Evolutionary conservation across 2,797 vertebrate genomes (phyloP), one percentile per base, ranked within the genome.

Genomic region (Ptychobarbus kaznakovi): DNA sequence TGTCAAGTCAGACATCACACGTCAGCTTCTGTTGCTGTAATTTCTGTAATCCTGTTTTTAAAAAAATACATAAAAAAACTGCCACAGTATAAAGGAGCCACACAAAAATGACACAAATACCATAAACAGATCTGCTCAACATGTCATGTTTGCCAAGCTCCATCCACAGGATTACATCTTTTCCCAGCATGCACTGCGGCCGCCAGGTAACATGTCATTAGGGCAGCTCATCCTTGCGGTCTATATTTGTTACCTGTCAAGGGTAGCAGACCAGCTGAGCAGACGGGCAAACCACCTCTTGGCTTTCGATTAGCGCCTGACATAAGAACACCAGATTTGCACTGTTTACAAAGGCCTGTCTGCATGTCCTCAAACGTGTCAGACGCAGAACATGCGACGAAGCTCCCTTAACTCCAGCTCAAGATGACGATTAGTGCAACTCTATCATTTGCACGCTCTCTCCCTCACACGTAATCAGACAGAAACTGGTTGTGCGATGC

Each of bases 401-500:
- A 86, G 74, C 66, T 51, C n/a, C 22, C 63, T 73, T 75, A 11
- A 69, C 68, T 12, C 9, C 13, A 65, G 66, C 32, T 66, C 8
- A 2, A 74, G 18, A 58, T 1, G 4, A 73, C 18, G 12, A 35
- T 58, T 63, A 18, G 9, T 63, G 46, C 11, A 51, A 42, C 32
- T 35, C 35, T 80, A 28, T 56, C 46, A 46, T 61, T 78, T 42
- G 22, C 72, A 2, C 4, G 18, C 84, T 72, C 80, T 69, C 74
- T 77, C 44, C 69, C 78, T 20, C 44, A 77, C 44, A 28, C 46
- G 22, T 51, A 61, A 73, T 78, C 81, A 70, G 6, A 44, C 22
- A 88, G 68, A 87, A 90, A 91, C 88, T 90, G 89, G 89, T 89
- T 90, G 83, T 80, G 76, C 86, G 89, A 90, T 90, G 88, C 87